phyloP scores from a whole-genome alignment of 2,113 vertebrate genomes.

The Vombatus ursinus region DNA sequence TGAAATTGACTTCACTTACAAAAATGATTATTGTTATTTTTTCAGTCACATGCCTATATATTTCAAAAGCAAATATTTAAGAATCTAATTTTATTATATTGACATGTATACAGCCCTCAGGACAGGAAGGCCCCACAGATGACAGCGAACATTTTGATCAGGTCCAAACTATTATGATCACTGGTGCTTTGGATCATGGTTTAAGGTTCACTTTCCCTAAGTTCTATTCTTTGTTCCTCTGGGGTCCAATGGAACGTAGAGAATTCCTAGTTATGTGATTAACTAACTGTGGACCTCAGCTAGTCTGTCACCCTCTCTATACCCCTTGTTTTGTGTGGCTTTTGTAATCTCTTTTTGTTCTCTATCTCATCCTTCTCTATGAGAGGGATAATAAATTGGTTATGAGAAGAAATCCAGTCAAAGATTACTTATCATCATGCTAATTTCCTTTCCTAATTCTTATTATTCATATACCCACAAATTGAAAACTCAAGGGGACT shows the following conservation, averaged over 20 bases:
- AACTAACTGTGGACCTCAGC: not conserved
- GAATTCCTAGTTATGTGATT: not conserved
- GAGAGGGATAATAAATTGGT: not conserved
- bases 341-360: not conserved
- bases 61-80: not conserved
- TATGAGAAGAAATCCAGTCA: not conserved
- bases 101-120: not conserved
- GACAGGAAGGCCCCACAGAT: slow-evolving; percentile 46
- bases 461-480: not conserved
- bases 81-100: not conserved
- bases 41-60: not conserved
- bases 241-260: not conserved
- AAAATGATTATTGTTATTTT: not conserved
- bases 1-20: not conserved
- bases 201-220: slow-evolving; percentile 2
- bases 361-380: not conserved
- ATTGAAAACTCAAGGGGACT: not conserved
- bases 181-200: not conserved
- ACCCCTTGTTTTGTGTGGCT: not conserved
- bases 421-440: not conserved
- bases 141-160: slow-evolving; percentile 6
- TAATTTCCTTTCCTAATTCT: not conserved
- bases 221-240: not conserved
- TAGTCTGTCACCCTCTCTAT: not conserved
- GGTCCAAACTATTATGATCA: not conserved